Conservation (phyloP, 2,797 vertebrate species). For the Muscicapa striata region DNA sequence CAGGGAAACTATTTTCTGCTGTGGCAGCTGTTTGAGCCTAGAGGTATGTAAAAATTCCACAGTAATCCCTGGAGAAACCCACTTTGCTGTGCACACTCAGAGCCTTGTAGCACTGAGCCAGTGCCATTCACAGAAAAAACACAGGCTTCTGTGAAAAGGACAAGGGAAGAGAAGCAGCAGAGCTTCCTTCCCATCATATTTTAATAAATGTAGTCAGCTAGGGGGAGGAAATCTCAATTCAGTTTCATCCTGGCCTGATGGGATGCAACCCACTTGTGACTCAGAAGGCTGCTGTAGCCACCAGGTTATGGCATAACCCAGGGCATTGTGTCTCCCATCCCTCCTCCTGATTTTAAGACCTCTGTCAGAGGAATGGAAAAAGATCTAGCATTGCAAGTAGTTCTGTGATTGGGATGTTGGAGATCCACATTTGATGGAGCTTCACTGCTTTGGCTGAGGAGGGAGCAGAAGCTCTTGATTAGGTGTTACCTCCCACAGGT, state of each 20-base stretch:
- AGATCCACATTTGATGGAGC: neutral
- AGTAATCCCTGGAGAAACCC: neutral
- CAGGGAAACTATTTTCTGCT: neutral
- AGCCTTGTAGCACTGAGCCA: neutral
- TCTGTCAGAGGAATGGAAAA: neutral
- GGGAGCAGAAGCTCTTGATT: neutral
- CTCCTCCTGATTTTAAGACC: neutral
- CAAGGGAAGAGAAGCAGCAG: neutral
- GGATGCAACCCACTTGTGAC: neutral
- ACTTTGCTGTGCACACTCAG: rapidly evolving
- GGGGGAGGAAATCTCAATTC: neutral
- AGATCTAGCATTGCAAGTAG: neutral
- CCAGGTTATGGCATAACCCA: neutral
- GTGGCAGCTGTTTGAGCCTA: neutral
- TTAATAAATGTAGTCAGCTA: neutral
- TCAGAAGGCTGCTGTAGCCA: neutral
- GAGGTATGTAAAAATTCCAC: neutral
- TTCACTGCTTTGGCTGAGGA: neutral
- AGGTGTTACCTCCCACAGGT: neutral
- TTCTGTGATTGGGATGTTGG: neutral
- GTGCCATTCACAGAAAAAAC: neutral
- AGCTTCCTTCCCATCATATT: neutral
- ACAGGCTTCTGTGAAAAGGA: neutral
- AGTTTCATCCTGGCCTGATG: neutral
- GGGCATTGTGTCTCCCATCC: neutral